A percentile compares a stretch with the other conserved stretches of the same genome.
Conservation (phyloP, 2,888 invertebrate species). For the Helicoverpa assulta region DNA sequence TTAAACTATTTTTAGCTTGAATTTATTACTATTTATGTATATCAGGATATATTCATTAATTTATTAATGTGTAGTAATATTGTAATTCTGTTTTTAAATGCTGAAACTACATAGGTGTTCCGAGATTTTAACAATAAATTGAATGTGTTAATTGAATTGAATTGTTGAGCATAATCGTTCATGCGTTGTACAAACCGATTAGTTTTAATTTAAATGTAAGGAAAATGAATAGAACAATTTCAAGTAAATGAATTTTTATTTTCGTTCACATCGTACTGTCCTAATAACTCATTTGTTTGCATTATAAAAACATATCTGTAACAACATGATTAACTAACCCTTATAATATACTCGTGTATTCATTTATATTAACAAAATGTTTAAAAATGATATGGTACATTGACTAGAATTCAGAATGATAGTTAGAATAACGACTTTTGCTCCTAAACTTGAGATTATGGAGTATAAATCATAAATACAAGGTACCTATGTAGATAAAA, state of each 20-base stretch:
- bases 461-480: slow-evolving; percentile 16
- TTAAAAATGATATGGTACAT: slow-evolving; percentile 89
- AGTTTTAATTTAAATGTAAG: slow-evolving; percentile 25
- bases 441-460: slow-evolving; percentile 49
- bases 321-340: slow-evolving; percentile 88
- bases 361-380: slow-evolving; percentile 80
- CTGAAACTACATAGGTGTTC: too few relatives aligned
- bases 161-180: neutral
- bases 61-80: slow-evolving; percentile 2
- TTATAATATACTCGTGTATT: slow-evolving; percentile 73
- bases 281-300: slow-evolving; percentile 87
- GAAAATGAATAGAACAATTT: slow-evolving; percentile 63
- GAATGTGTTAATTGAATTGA: slow-evolving; percentile 1
- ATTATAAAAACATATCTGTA: slow-evolving; percentile 89
- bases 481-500: slow-evolving; percentile 15
- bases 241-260: slow-evolving; percentile 87
- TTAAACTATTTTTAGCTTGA: neutral
- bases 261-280: slow-evolving; percentile 88
- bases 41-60: neutral
- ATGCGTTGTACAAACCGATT: neutral
- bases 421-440: slow-evolving; percentile 58
- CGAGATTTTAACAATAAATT: neutral
- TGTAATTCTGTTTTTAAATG: neutral
- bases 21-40: neutral
- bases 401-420: slow-evolving; percentile 82